Base-by-base conservation (phyloP, 2,888 invertebrate genomes). In the Spilosoma lubricipeda region DNA sequence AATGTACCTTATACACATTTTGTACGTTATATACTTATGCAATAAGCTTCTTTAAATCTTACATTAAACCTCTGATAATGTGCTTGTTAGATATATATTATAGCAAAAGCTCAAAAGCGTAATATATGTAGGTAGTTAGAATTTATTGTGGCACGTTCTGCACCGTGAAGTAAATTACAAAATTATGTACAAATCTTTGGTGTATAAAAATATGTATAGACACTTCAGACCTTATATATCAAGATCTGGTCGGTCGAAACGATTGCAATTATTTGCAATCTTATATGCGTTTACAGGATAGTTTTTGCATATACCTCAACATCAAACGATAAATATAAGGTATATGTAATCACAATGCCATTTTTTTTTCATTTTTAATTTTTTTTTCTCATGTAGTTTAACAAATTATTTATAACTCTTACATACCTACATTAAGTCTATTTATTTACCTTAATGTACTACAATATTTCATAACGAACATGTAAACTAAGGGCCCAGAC, bases 401-500 rank as follows among this genome's bases (percentile, higher is more conserved):
- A 80, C 86, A 87, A 84, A 87, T 88, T 86, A 82, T 82, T 88
- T 89, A 84, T 86, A 86, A 86, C 86, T 85, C 91, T 92, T 93
- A 92, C 74, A 86, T 82, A 81, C 45, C 91, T 94, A 94, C 90
- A 90, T 91, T 93, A 93, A 91, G 89, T 92, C 94, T 93, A 94
- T 91, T 84, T 83, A 87, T 91, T 85, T 83, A 87, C 90, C 92
- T 92, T 93, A 93, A 63, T 81, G 81, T 88, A 87, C 91, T 92
- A 93, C 88, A 89, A 92, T 93, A 95, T 94, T 95, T 95, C 93
- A 95, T 94, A 93, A 95, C 90, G 93, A 94, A 94, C 91, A 91
- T 94, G 94, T 95, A 95, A 95, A 95, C 92, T 94, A 95, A 95
- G 94, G 95, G 95, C 94, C 93, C 95, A 95, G 93, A 95, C 95